Evolutionary conservation across 2,888 invertebrate species (phyloP).

Genomic region (Melikaiella ostensackeni): DNA sequence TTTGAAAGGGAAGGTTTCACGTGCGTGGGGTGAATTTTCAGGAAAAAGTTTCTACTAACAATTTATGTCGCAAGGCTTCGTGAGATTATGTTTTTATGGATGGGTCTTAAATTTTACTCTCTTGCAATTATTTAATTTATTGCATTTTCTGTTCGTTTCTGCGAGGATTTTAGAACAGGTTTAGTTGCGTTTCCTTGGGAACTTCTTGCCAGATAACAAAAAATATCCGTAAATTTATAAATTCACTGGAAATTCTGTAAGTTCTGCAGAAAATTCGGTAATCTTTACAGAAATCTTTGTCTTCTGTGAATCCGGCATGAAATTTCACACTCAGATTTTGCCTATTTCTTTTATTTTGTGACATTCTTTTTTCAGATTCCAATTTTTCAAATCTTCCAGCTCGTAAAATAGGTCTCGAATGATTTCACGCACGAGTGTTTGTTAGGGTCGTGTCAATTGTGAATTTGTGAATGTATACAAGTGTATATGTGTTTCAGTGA

Average conservation of each 20-base stretch:
- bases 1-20: conserved; percentile 7
- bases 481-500: conserved; percentile 56
- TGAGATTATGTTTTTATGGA: too few species aligned
- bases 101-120: too few species aligned
- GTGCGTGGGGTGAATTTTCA: conserved; percentile 10
- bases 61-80: conserved; percentile 25
- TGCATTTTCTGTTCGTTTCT: too few species aligned
- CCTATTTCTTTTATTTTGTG: conserved; percentile 43
- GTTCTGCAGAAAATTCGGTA: too few species aligned
- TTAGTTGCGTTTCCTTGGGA: too few species aligned
- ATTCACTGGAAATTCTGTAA: too few species aligned
- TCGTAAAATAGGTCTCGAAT: conserved; percentile 56
- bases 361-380: conserved; percentile 44
- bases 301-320: too few species aligned
- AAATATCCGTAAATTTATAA: too few species aligned
- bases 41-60: conserved; percentile 16
- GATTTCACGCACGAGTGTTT: conserved; percentile 55
- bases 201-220: too few species aligned
- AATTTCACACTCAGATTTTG: conserved; percentile 41
- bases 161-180: too few species aligned
- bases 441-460: conserved; percentile 55
- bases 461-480: conserved; percentile 59
- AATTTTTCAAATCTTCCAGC: conserved; percentile 49
- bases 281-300: too few species aligned
- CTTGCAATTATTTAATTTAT: too few species aligned